Conservation (phyloP, 2,797 vertebrate genomes). For the Ataeniobius toweri region DNA sequence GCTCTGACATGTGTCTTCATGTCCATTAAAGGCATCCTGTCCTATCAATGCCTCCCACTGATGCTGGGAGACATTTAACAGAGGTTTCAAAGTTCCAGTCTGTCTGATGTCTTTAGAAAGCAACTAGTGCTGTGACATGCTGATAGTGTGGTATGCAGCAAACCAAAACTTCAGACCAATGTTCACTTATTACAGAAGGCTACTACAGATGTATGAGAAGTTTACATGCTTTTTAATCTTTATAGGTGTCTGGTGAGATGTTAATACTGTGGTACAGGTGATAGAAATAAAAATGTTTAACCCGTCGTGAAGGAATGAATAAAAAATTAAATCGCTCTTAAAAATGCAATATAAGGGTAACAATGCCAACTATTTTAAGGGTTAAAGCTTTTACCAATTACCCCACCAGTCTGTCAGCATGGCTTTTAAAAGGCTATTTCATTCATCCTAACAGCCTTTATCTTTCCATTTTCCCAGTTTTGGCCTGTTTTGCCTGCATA, state of each 20-base stretch:
- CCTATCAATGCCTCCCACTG: constrained; percentile 67
- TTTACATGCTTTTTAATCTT: constrained; percentile 24
- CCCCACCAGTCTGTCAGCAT: constrained; percentile 20
- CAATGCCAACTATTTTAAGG: constrained; percentile 10
- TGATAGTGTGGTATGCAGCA: constrained; percentile 54
- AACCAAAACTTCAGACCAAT: constrained; percentile 54
- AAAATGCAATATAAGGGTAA: constrained; percentile 1
- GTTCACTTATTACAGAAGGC: constrained; percentile 58
- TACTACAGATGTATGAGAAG: constrained; percentile 54
- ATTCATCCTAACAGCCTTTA: constrained; percentile 19
- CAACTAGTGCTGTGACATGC: constrained; percentile 54
- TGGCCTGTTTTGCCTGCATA: constrained; percentile 42
- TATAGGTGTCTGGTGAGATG: constrained; percentile 15
- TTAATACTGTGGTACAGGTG: constrained; percentile 15
- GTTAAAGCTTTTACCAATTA: constrained; percentile 9
- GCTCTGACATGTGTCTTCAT: constrained; percentile 48
- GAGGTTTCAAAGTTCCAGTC: constrained; percentile 50
- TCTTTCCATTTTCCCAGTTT: constrained; percentile 20
- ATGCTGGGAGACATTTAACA: constrained; percentile 57
- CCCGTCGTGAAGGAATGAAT: constrained; percentile 6
- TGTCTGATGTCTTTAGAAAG: constrained; percentile 55
- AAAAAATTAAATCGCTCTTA: constrained; percentile 3
- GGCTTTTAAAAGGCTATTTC: constrained; percentile 6
- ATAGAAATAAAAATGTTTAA: constrained; percentile 20
- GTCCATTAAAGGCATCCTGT: constrained; percentile 61